phyloP scores from a whole-genome alignment of 2,888 invertebrate species.

The Protonemura montana region DNA sequence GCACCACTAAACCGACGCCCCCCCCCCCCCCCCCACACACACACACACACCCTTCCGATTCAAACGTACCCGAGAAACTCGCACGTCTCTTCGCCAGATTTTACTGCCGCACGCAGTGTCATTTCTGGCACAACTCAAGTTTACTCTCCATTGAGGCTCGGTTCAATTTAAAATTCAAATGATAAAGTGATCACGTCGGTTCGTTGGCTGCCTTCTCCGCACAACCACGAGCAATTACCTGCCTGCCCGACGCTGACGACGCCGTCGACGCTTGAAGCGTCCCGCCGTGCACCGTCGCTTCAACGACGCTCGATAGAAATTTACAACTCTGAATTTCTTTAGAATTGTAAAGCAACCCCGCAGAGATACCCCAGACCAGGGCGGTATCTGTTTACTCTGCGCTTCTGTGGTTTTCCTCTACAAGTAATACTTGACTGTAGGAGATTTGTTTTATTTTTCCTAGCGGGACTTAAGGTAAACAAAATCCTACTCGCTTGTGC shows the following conservation, averaged over 20 bases:
- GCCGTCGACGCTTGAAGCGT: slow-evolving; percentile 15
- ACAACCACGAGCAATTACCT: slow-evolving; percentile 36
- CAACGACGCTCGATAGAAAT: slow-evolving; percentile 17
- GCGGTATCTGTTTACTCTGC: too few species aligned
- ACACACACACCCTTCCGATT: too few species aligned
- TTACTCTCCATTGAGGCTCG: background rate
- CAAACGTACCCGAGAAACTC: too few species aligned
- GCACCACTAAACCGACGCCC: background rate
- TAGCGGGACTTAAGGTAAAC: background rate
- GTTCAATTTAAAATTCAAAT: slow-evolving; percentile 41
- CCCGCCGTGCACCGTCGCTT: background rate
- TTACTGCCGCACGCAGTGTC: background rate
- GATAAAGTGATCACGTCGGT: slow-evolving; percentile 25
- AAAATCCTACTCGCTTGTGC: background rate
- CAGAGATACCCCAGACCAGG: background rate
- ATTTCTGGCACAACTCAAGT: slow-evolving; percentile 7
- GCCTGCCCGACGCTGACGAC: slow-evolving; percentile 18
- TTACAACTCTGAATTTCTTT: background rate
- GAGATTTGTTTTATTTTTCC: background rate
- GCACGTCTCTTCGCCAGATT: slow-evolving; percentile 28
- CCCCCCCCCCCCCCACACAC: background rate
- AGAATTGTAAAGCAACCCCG: background rate
- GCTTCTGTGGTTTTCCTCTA: background rate
- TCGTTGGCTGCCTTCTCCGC: background rate
- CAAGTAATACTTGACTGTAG: background rate